Conservation (phyloP, 1,140 invertebrate genomes). For the Drosophila kohkoa region DNA sequence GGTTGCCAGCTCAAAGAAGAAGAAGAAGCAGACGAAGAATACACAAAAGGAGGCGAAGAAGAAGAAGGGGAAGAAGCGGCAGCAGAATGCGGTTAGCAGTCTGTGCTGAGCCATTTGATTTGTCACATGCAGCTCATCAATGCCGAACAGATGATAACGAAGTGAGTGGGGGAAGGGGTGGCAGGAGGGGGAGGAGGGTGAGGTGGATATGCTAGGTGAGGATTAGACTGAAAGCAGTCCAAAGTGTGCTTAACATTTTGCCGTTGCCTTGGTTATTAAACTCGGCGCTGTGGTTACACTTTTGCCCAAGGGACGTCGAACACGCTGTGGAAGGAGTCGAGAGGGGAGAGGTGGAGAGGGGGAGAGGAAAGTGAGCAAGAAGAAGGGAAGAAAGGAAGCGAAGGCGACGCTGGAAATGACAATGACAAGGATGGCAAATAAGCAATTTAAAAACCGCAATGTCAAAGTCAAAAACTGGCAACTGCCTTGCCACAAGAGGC, state of each 20-base stretch:
- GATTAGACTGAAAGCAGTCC: not conserved
- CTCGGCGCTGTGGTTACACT: constrained; percentile 42
- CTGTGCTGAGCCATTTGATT: constrained; percentile 34
- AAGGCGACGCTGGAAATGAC: not conserved
- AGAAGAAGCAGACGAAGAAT: not conserved
- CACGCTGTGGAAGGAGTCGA: constrained; percentile 1
- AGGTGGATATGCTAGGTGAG: too few relatives aligned
- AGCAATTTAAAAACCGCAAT: constrained; percentile 75
- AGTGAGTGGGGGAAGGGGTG: not conserved
- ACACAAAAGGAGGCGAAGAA: too few relatives aligned
- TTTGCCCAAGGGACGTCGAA: constrained; percentile 3
- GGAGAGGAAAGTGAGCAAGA: too few relatives aligned
- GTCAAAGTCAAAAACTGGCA: constrained; percentile 53
- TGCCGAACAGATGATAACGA: constrained; percentile 29
- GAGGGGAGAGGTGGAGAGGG: too few relatives aligned
- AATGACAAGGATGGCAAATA: constrained; percentile 52
- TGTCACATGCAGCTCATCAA: constrained; percentile 53
- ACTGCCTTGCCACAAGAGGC: constrained; percentile 3
- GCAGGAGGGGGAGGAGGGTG: too few relatives aligned
- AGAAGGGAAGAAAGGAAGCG: too few relatives aligned
- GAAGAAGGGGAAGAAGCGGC: not conserved
- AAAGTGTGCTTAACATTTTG: constrained; percentile 32
- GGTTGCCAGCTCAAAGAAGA: not conserved
- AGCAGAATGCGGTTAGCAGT: constrained; percentile 25
- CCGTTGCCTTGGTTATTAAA: constrained; percentile 67